A percentile compares a stretch with the other conserved stretches of the same genome.
Conservation (phyloP, 2,888 invertebrate species). For the Elysia crispata region DNA sequence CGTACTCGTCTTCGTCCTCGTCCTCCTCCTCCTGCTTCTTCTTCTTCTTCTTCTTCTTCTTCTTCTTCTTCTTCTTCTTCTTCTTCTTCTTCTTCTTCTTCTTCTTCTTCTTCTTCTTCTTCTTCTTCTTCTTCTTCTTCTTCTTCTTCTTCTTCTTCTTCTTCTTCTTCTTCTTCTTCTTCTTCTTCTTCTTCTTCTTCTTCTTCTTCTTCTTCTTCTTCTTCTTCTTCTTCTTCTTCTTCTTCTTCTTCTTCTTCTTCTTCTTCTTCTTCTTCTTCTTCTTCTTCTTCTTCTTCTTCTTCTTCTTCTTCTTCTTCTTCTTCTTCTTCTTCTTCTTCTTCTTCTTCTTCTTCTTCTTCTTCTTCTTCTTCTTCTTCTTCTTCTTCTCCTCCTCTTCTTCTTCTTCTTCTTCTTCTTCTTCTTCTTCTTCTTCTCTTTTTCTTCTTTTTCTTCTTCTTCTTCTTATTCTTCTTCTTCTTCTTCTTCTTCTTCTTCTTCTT, state of each 20-base stretch:
- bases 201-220: not conserved
- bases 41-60: conserved; percentile 9
- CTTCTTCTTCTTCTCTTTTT: too few species aligned
- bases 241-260: not conserved
- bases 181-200: not conserved
- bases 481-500: conserved; percentile 9
- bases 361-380: not conserved
- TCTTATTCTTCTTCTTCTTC: too few species aligned
- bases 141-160: conserved; percentile 1
- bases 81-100: conserved; percentile 9
- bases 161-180: not conserved
- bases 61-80: conserved; percentile 9
- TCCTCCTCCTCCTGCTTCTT: too few species aligned
- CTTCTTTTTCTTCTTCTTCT: too few species aligned
- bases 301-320: not conserved
- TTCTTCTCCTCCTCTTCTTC: too few species aligned
- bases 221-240: not conserved
- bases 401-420: too few species aligned
- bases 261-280: conserved; percentile 1
- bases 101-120: conserved; percentile 9
- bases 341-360: not conserved
- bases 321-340: not conserved
- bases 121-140: not conserved
- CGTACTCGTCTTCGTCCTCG: too few species aligned
- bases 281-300: not conserved